Evolutionary conservation across 2,888 invertebrate species (phyloP).

Genomic region (Siphlonurus alternatus): DNA sequence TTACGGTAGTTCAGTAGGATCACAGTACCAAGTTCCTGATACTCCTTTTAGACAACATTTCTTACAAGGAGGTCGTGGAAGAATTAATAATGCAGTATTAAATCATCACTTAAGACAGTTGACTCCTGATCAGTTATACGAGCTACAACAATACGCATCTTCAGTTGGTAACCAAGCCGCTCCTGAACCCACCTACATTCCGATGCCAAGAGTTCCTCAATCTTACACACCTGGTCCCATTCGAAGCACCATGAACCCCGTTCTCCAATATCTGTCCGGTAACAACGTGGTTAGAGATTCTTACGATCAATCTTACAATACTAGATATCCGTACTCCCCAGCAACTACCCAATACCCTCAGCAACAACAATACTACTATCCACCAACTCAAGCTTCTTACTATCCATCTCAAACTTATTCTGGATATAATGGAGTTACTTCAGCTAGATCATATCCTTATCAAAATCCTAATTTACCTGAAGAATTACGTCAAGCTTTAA

Average conservation of each 20-base stretch:
- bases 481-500: not conserved
- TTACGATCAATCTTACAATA: not conserved
- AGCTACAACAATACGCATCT: not conserved
- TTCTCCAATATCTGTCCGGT: not conserved
- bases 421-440: not conserved
- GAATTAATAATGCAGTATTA: not conserved
- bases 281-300: not conserved
- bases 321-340: not conserved
- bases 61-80: not conserved
- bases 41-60: not conserved
- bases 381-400: not conserved
- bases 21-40: constrained; percentile 17
- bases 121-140: not conserved
- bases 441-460: not conserved
- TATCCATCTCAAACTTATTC: not conserved
- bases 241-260: not conserved
- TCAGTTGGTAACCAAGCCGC: not conserved
- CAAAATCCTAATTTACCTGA: not conserved
- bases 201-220: no score
- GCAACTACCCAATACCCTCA: not conserved
- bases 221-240: no score
- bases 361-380: not conserved
- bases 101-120: not conserved
- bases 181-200: not conserved
- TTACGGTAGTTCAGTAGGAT: constrained; percentile 45